Conservation (phyloP, 2,797 vertebrate genomes). For the Myripristis murdjan region DNA sequence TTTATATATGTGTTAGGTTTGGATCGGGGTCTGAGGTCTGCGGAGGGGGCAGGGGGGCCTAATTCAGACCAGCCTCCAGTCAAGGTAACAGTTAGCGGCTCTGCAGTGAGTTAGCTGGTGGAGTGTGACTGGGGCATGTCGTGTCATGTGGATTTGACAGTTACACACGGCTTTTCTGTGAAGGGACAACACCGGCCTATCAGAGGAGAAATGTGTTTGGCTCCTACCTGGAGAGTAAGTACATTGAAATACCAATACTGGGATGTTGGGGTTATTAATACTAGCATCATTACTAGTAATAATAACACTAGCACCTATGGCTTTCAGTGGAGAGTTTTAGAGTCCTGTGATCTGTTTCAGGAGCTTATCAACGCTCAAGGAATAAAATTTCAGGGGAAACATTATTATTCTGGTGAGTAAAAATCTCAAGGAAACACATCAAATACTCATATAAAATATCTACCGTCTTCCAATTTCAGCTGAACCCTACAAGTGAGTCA, state of each 20-base stretch:
- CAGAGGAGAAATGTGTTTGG: slow-evolving; percentile 14
- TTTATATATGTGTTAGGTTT: slow-evolving; percentile 68
- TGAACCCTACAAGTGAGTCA: background rate
- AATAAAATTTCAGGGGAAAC: no score
- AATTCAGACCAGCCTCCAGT: slow-evolving; percentile 71
- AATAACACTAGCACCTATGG: no score
- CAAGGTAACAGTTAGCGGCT: slow-evolving; percentile 66
- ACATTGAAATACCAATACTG: background rate
- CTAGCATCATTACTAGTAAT: no score
- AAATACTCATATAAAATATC: no score
- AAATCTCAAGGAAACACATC: no score
- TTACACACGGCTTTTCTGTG: slow-evolving; percentile 38
- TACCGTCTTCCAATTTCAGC: slow-evolving; percentile 18
- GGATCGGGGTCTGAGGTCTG: slow-evolving; percentile 58
- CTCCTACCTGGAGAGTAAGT: slow-evolving; percentile 1
- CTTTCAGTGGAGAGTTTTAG: no score
- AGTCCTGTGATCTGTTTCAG: no score
- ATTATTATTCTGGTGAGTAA: no score
- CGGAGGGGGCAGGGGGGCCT: slow-evolving; percentile 46
- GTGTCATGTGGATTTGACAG: slow-evolving; percentile 62
- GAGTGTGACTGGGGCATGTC: slow-evolving; percentile 17
- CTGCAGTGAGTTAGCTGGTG: slow-evolving; percentile 47
- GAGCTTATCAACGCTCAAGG: no score
- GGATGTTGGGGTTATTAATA: no score
- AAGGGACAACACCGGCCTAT: slow-evolving; percentile 14